phyloP scores from a whole-genome alignment of 2,113 vertebrate genomes.

The Oenanthe melanoleuca region DNA sequence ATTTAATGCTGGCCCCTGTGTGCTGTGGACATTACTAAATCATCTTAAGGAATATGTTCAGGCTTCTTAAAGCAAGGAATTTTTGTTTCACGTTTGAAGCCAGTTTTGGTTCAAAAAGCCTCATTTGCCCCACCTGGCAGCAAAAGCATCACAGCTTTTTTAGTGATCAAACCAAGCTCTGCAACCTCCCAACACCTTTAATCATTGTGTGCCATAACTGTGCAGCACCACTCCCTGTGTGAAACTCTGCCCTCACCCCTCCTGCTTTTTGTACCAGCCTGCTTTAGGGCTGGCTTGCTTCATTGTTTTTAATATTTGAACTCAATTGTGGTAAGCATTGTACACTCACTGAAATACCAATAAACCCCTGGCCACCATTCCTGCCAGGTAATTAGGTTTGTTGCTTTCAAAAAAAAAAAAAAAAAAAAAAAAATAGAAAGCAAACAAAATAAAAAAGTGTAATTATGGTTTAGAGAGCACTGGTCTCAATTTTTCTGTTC shows the following conservation, averaged over 20 bases:
- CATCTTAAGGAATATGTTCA: not conserved
- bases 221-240: not conserved
- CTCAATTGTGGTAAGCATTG: not conserved
- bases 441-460: slow-evolving; percentile 38
- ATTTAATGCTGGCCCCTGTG: not conserved
- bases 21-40: not conserved
- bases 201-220: not conserved
- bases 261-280: not conserved
- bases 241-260: not conserved
- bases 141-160: not conserved
- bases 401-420: not conserved
- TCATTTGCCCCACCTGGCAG: not conserved
- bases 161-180: not conserved
- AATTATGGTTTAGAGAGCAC: slow-evolving; percentile 49
- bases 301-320: not conserved
- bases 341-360: not conserved
- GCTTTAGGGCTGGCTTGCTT: not conserved
- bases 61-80: not conserved
- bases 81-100: not conserved
- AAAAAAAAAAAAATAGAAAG: not conserved
- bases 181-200: not conserved
- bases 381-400: slow-evolving; percentile 54
- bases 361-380: slow-evolving; percentile 1
- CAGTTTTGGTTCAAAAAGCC: not conserved
- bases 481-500: slow-evolving; percentile 42